Conservation (phyloP, 2,888 invertebrate genomes). For the Auanema freiburgensis region DNA sequence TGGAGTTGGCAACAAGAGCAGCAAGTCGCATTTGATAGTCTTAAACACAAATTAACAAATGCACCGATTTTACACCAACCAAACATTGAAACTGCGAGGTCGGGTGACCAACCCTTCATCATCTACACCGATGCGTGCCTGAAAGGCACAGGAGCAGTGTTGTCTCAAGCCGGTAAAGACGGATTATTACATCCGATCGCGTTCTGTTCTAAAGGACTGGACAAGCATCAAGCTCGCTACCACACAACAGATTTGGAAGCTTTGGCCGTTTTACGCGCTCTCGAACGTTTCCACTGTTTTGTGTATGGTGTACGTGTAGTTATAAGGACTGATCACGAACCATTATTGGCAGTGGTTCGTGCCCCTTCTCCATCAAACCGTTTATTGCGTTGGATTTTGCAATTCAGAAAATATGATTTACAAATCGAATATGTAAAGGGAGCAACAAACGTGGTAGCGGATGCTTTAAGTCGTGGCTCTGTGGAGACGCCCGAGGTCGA, state of each 20-base stretch:
- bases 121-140: slow-evolving; percentile 29
- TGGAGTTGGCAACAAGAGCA: slow-evolving; percentile 13
- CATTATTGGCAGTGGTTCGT: slow-evolving; percentile 14
- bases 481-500: too few relatives aligned
- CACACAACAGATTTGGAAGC: slow-evolving; percentile 31
- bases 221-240: slow-evolving; percentile 22
- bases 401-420: slow-evolving; percentile 1
- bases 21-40: slow-evolving; percentile 19
- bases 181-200: slow-evolving; percentile 21
- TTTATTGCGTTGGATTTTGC: slow-evolving; percentile 7
- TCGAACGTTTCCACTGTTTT: slow-evolving; percentile 20
- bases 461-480: slow-evolving; percentile 19
- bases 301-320: slow-evolving; percentile 17
- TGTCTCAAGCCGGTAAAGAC: slow-evolving; percentile 19
- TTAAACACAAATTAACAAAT: slow-evolving; percentile 19
- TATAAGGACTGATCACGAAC: slow-evolving; percentile 27
- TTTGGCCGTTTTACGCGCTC: slow-evolving; percentile 19
- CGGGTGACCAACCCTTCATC: slow-evolving; percentile 23
- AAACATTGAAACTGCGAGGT: slow-evolving; percentile 22
- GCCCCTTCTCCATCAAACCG: neutral
- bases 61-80: slow-evolving; percentile 24
- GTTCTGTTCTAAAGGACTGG: slow-evolving; percentile 22
- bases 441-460: slow-evolving; percentile 15
- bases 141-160: slow-evolving; percentile 24
- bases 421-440: slow-evolving; percentile 16